phyloP scores from a whole-genome alignment of 2,113 vertebrate species.

The Himantopus leucocephalus region DNA sequence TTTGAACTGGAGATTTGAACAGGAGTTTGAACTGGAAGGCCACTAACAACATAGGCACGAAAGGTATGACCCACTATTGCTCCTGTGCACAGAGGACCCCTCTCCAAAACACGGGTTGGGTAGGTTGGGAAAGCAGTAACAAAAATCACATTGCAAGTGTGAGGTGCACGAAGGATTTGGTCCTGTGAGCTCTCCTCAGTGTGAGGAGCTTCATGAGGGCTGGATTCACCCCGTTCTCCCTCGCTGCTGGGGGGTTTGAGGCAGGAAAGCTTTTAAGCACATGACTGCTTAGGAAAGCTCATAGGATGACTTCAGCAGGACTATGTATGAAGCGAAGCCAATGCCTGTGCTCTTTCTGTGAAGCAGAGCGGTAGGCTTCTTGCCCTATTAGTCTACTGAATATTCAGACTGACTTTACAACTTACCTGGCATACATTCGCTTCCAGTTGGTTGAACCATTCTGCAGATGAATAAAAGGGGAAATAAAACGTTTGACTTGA shows the following conservation, averaged over 20 bases:
- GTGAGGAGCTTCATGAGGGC: not conserved
- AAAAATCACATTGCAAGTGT: not conserved
- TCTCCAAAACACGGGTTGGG: not conserved
- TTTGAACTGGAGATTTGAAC: no score
- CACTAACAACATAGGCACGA: not conserved
- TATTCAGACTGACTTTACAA: not conserved
- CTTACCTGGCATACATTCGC: not conserved
- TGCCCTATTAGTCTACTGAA: not conserved
- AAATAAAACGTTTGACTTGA: not conserved
- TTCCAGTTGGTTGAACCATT: not conserved
- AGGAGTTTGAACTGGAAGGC: not conserved
- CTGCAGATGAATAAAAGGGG: not conserved
- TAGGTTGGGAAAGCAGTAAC: not conserved
- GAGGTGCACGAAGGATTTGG: not conserved
- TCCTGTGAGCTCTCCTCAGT: not conserved
- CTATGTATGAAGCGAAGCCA: not conserved
- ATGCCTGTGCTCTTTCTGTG: not conserved
- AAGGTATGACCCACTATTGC: not conserved
- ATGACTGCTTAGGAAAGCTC: not conserved
- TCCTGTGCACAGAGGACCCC: not conserved
- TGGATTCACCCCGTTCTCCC: not conserved
- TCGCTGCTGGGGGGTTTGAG: not conserved
- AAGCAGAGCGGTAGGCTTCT: not conserved
- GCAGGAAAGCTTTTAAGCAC: not conserved
- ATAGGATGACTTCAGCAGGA: not conserved